Base-by-base conservation (phyloP, 2,797 vertebrate genomes). In the Sternotherus odoratus region DNA sequence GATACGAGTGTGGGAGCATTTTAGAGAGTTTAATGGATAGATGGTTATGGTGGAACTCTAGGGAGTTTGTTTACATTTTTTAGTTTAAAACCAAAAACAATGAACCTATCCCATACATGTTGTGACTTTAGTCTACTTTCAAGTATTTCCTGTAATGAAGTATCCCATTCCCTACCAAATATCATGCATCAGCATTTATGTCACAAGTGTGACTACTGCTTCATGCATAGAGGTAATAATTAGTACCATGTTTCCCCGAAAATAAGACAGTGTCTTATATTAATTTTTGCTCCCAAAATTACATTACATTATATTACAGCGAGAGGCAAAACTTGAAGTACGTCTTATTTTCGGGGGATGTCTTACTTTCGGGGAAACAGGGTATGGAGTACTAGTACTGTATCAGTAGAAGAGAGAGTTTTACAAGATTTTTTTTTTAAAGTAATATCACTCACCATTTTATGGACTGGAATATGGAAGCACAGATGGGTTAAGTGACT, bases 171-270 rank as follows among this genome's bases (percentile, higher is more conserved):
- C 92, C 95, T 95, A 94, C 94, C 92, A 93, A 87, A 81, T 66
- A 89, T 90, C 51, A 82, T 39, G 86, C 75, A 56, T 60, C 57
- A 33, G 57, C 57, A 86, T n/a, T 93, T 79, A 19, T 54, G 88
- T 92, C 86, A 49, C 0, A 1, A 66, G 84, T 4, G 21, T 53
- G 90, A 85, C 91, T 91, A 80, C 21, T 93, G 91, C 46, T 93
- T 88, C 94, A 51, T 74, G 86, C 2, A 93, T 63, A 81, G 78
- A n/a, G 51, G 86, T 53, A 91, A 85, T 78, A 96, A 95, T 93
- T 94, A 95, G 94, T n/a, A n/a, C n/a, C n/a, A n/a, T n/a, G n/a
- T n/a, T n/a, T n/a, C n/a, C n/a, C n/a, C n/a, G n/a, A n/a, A n/a
- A n/a, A n/a, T n/a, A n/a, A n/a, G n/a, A n/a, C n/a, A n/a, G n/a